Percentiles rank a stretch among this genome's conserved stretches.
Evolutionary conservation across 2,888 invertebrate species (phyloP).

Genomic region (Drosophila anomalipes): DNA sequence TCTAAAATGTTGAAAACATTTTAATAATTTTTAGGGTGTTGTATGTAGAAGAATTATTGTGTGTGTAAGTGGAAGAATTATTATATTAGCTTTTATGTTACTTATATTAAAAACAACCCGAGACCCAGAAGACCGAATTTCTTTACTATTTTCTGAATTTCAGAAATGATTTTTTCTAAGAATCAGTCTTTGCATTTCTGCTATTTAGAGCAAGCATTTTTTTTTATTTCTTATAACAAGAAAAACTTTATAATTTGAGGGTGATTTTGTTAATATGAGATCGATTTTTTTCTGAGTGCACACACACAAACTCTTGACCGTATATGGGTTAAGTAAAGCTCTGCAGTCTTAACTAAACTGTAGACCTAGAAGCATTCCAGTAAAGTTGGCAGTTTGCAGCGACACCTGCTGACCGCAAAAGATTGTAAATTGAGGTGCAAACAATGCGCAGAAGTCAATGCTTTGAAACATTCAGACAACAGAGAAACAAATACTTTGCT

Average conservation of each 20-base stretch:
- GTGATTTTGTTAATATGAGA: not conserved
- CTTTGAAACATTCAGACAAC: not conserved
- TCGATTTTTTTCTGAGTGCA: not conserved
- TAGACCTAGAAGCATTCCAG: slow-evolving; percentile 1
- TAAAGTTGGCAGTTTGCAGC: slow-evolving; percentile 15
- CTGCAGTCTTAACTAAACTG: not conserved
- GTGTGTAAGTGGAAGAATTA: not conserved
- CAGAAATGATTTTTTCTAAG: not conserved
- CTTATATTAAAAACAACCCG: not conserved
- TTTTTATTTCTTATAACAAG: not conserved
- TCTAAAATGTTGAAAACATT: not conserved
- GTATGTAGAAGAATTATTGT: not conserved
- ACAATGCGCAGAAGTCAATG: slow-evolving; percentile 64
- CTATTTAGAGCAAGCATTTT: not conserved
- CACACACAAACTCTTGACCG: slow-evolving; percentile 7
- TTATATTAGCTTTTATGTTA: not conserved
- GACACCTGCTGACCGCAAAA: slow-evolving; percentile 69
- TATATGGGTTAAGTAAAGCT: slow-evolving; percentile 52
- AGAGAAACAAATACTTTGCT: slow-evolving; percentile 13
- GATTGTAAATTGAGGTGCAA: slow-evolving; percentile 79
- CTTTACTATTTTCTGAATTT: not conserved
- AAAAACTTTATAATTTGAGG: not conserved
- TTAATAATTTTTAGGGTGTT: not conserved
- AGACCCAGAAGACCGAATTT: not conserved
- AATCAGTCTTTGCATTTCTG: not conserved